A percentile compares a stretch with the other conserved stretches of the same genome.
Conservation (phyloP, 2,113 vertebrate species). For the Eonycteris spelaea region DNA sequence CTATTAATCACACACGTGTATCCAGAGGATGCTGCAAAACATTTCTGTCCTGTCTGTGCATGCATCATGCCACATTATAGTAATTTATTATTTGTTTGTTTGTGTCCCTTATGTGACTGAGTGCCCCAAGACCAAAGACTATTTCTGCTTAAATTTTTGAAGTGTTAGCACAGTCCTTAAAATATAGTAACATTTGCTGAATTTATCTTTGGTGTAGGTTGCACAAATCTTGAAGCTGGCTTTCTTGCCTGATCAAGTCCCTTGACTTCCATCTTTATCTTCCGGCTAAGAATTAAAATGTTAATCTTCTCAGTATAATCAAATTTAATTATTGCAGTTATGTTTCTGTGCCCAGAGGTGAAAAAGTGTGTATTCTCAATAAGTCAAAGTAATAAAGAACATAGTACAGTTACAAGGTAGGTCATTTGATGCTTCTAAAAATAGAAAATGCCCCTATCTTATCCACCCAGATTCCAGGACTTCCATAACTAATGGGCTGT, state of each 20-base stretch:
- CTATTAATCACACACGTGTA: background rate
- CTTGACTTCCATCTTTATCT: background rate
- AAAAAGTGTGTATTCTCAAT: background rate
- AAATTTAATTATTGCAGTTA: background rate
- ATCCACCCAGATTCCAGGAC: background rate
- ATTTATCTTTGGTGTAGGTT: background rate
- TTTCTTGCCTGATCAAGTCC: background rate
- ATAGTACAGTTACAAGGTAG: background rate
- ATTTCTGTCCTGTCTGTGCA: background rate
- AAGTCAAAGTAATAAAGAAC: constrained; percentile 36
- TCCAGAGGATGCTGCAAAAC: background rate
- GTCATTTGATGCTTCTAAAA: background rate
- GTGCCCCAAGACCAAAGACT: background rate
- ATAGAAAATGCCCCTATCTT: background rate
- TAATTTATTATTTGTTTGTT: background rate
- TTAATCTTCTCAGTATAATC: constrained; percentile 43
- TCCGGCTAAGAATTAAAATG: constrained; percentile 3
- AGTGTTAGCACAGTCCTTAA: background rate
- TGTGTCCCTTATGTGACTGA: background rate
- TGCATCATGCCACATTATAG: background rate
- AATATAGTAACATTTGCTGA: background rate
- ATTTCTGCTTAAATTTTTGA: background rate
- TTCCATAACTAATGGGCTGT: background rate
- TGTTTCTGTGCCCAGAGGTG: constrained; percentile 17
- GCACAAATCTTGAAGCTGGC: background rate